Base-by-base conservation (phyloP, 35 echinoderm and acorn worm genomes). In the Nesometra sesokonis region DNA sequence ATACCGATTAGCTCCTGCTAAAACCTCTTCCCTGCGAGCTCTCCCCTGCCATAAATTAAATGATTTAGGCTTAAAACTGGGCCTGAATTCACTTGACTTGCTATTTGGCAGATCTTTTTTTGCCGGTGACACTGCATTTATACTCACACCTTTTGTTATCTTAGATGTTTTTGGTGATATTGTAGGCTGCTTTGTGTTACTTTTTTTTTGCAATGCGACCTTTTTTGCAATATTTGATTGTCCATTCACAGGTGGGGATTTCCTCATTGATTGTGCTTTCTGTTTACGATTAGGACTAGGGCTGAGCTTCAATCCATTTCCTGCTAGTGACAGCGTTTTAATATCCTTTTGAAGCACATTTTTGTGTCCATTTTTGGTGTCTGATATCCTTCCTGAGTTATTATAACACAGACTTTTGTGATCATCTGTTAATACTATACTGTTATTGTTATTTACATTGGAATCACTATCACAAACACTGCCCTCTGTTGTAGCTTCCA, bases 361-460 rank as follows among this genome's bases (percentile, higher is more conserved):
- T 67, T 67, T 67, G 21, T 27, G 52, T 67, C 21, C 9, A 67
- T 67, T 67, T 27, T 67, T 67, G 21, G 8, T 11, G 8, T 9
- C 23, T 11, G 52, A 67, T 67, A 67, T 19, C 52, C 52, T 27
- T 3, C 9, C 21, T 13, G 52, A 67, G 8, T 67, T 67, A 67
- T 19, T 67, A 19, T 2, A 11, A 67, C 7, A 43, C 5, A 7
- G 21, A 67, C 2, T 67, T 17, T 67, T 67, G 23, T 27, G 0
- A 67, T 17, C 21, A 67, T 67, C 23, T 67, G 9, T 17, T 67
- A 67, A 67, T 43, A 43, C 4, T 27, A 67, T 78, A 37, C 40
- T 82, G 52, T 93, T 93, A 78, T 93, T 88, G 77, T 93, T 93
- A 78, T 93, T 88, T 35, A 80, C 1, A 85, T 93, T 93, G 46